Base-by-base conservation (phyloP, 2,113 vertebrate genomes). In the Chloropsis cyanopogon region DNA sequence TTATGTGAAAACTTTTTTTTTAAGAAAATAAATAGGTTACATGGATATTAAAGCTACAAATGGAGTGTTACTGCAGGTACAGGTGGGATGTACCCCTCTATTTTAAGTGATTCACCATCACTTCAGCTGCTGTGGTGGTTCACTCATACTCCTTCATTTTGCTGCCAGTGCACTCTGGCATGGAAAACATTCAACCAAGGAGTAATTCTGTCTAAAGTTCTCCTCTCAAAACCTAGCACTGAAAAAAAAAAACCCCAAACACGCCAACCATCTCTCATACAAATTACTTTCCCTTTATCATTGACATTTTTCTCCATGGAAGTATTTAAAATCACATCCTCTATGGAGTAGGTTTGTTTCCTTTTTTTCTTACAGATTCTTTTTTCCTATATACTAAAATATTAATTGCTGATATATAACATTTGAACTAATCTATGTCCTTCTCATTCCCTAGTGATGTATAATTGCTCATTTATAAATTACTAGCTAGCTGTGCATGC, bases 381-480 rank as follows among this genome's bases (percentile, higher is more conserved):
- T 44, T 66, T 91, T 61, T 39, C 6, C 4, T 53, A 6, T 33
- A 12, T 54, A n/a, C 12, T 53, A 50, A 86, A 82, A 44, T 35
- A 82, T 53, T 83, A 66, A 79, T 65, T 82, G 33, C 8, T 2
- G 6, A 33, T 57, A 47, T 15, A 37, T 64, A 46, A 65, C 33
- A 75, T 84, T 75, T 91, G 37, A 92, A 84, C 9, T 56, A 90
- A 46, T 20, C 25, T 57, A 24, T 75, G 35, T 88, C 23, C 11
- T 35, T 39, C 39, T 60, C 15, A 42, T 71, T 94, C 37, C 47
- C 54, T 69, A 41, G n/a, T 72, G 41, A 68, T 54, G 47, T 6
- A 60, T 77, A 94, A 79, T 90, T 82, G 49, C 29, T 76, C 49
- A 88, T 80, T 85, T 92, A 25, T 71, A 85, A 75, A 80, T 52